phyloP scores from a whole-genome alignment of 2,888 invertebrate genomes.

The Nephrotoma flavescens region DNA sequence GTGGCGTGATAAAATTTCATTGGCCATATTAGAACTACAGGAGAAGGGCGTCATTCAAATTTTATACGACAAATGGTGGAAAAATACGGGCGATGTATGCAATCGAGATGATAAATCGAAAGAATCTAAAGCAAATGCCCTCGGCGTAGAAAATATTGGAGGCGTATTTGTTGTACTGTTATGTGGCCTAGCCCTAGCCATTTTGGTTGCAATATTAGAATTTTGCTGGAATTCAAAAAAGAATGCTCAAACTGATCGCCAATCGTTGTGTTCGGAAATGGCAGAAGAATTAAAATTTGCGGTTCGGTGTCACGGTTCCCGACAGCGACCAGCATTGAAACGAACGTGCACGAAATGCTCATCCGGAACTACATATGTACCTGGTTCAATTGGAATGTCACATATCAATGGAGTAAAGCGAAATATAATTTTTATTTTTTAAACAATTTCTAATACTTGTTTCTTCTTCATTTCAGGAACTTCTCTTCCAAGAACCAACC shows the following conservation, averaged over 20 bases:
- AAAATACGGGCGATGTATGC: slow-evolving; percentile 84
- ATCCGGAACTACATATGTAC: slow-evolving; percentile 59
- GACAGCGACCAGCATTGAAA: slow-evolving; percentile 64
- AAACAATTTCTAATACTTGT: neutral
- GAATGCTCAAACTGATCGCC: slow-evolving; percentile 57
- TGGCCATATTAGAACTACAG: slow-evolving; percentile 87
- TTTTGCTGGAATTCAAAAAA: slow-evolving; percentile 91
- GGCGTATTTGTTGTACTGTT: slow-evolving; percentile 95
- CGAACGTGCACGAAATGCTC: slow-evolving; percentile 63
- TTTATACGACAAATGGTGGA: slow-evolving; percentile 97
- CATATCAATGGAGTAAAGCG: slow-evolving; percentile 19
- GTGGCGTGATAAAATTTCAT: slow-evolving; percentile 93
- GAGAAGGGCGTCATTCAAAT: slow-evolving; percentile 90
- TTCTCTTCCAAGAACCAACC: neutral
- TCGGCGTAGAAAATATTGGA: slow-evolving; percentile 73
- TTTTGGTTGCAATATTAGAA: slow-evolving; percentile 83
- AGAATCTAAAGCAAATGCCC: slow-evolving; percentile 82
- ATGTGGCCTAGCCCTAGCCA: slow-evolving; percentile 79
- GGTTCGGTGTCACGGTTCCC: slow-evolving; percentile 70
- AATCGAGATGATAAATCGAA: slow-evolving; percentile 76
- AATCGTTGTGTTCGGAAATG: slow-evolving; percentile 90
- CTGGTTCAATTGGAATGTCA: slow-evolving; percentile 26
- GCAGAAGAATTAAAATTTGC: slow-evolving; percentile 84
- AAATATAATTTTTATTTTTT: neutral
- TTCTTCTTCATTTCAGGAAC: neutral